phyloP scores from a whole-genome alignment of 2,888 invertebrate genomes.

The Synergus itoensis region DNA sequence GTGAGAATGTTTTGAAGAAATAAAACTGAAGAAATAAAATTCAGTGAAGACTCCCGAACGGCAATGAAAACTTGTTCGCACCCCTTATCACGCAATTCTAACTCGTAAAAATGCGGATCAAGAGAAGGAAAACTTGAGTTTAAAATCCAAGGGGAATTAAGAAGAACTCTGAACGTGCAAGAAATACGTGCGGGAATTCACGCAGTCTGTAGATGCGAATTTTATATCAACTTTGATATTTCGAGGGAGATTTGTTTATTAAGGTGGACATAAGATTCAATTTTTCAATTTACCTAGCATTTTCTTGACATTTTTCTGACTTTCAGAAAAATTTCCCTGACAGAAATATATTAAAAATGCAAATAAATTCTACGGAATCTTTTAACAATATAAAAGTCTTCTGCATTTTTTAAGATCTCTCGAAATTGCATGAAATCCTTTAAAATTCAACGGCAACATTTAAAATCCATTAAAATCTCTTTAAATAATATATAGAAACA shows the following conservation, averaged over 20 bases:
- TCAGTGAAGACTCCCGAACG: constrained; percentile 9
- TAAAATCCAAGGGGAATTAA: no score
- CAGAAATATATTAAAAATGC: no score
- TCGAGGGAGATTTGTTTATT: neutral
- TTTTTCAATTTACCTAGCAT: no score
- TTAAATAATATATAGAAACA: neutral
- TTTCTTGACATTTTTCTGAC: no score
- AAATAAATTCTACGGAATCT: no score
- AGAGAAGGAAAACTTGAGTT: neutral
- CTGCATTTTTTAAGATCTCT: no score
- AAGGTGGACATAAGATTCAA: no score
- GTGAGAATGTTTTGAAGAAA: constrained; percentile 25
- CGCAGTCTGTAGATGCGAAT: neutral
- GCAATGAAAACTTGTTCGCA: constrained; percentile 18
- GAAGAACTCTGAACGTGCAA: neutral
- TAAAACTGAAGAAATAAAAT: constrained; percentile 21
- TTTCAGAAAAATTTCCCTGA: no score
- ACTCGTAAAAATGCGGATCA: neutral
- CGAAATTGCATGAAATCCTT: no score
- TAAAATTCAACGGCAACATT: no score
- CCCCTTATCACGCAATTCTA: neutral
- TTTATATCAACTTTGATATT: neutral
- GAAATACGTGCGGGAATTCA: neutral
- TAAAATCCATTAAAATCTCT: no score
- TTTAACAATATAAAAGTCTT: no score